Evolutionary conservation across 2,888 invertebrate species (phyloP).

Genomic region (Apotomis turbidana): DNA sequence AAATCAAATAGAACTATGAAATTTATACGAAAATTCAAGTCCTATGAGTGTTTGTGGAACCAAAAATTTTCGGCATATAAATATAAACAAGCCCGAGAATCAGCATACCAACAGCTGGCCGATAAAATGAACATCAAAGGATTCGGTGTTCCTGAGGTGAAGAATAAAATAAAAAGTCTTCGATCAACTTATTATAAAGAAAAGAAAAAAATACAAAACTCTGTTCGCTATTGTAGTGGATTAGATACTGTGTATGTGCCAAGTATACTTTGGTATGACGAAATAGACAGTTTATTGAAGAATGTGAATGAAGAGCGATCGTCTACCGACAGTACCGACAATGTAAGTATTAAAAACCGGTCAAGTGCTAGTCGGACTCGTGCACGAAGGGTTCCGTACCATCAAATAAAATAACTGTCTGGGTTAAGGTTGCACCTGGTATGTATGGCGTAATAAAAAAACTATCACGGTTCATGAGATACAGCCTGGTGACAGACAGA

Average conservation of each 20-base stretch:
- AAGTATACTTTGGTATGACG: background rate
- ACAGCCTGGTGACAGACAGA: no score
- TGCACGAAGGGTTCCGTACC: no score
- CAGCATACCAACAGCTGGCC: slow-evolving; percentile 31
- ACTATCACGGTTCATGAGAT: no score
- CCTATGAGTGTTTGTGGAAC: slow-evolving; percentile 43
- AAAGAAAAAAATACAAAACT: slow-evolving; percentile 15
- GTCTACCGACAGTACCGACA: background rate
- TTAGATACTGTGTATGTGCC: background rate
- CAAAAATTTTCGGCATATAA: slow-evolving; percentile 41
- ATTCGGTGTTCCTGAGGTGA: slow-evolving; percentile 39
- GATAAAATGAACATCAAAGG: slow-evolving; percentile 11
- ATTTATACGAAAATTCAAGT: slow-evolving; percentile 43
- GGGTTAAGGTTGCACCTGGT: no score
- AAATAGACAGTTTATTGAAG: background rate
- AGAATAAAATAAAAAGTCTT: slow-evolving; percentile 42
- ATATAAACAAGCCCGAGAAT: slow-evolving; percentile 32
- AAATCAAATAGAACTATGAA: slow-evolving; percentile 42
- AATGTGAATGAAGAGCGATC: background rate
- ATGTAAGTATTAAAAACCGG: background rate
- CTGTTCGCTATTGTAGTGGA: background rate
- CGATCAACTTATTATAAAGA: slow-evolving; percentile 30
- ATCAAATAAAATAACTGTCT: no score
- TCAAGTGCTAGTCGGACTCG: no score
- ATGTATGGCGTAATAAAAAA: no score